These are phyloP conservation scores for Agrotis segetum DNA, from an alignment of 2,888 invertebrate genomes.

Conservation along the genomic window DNA sequence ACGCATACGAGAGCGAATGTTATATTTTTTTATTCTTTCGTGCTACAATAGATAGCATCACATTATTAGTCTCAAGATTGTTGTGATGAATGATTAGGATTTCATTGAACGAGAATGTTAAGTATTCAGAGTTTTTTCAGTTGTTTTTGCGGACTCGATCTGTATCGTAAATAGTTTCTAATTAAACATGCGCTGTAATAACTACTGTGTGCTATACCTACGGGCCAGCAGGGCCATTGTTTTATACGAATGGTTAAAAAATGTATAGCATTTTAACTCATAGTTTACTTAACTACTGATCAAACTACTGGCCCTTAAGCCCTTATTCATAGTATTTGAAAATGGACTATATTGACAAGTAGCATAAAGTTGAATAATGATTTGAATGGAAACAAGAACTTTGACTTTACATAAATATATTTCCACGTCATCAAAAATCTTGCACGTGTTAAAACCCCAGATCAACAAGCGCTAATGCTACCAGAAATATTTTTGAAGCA, in stretches of 20 bases:
- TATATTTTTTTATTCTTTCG: conserved; percentile 12
- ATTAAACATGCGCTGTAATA: not conserved
- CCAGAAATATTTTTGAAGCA: conserved; percentile 14
- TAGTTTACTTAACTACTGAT: too few relatives aligned
- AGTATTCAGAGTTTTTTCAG: conserved; percentile 7
- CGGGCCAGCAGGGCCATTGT: too few relatives aligned
- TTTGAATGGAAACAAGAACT: too few relatives aligned
- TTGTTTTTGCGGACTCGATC: not conserved
- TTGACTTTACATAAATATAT: too few relatives aligned
- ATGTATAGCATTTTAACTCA: too few relatives aligned
- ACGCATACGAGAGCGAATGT: conserved; percentile 14
- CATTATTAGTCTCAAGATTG: conserved; percentile 19
- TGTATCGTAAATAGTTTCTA: not conserved
- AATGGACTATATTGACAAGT: too few relatives aligned
- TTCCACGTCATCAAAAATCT: not conserved
- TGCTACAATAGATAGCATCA: conserved; percentile 24
- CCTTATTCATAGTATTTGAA: too few relatives aligned
- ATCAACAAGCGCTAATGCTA: not conserved
- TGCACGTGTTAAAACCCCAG: conserved; percentile 17
- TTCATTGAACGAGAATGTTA: conserved; percentile 30
- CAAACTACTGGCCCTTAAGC: too few relatives aligned
- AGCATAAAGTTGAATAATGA: too few relatives aligned
- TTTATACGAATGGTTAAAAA: too few relatives aligned
- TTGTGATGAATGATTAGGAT: conserved; percentile 21
- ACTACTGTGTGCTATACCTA: not conserved